phyloP scores from a whole-genome alignment of 2,797 vertebrate genomes.

The Euthynnus affinis region DNA sequence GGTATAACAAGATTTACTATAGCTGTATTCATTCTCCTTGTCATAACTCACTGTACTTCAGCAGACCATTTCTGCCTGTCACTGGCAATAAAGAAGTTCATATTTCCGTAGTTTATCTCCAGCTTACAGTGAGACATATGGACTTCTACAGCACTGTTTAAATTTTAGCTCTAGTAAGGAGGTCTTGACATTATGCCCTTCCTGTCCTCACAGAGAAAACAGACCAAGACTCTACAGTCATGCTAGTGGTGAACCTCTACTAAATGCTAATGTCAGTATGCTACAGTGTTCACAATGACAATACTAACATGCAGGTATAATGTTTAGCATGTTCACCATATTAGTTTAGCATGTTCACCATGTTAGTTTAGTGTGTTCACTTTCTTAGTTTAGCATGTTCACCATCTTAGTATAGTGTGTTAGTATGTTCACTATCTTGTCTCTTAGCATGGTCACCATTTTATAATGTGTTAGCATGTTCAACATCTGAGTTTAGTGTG shows the following conservation, averaged over 20 bases:
- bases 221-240: neutral
- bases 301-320: neutral
- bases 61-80: constrained; percentile 32
- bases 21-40: constrained; percentile 31
- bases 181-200: neutral
- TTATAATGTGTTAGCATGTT: neutral
- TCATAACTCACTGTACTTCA: constrained; percentile 10
- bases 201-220: neutral
- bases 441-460: neutral
- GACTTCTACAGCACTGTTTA: neutral
- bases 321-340: too few species aligned
- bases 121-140: constrained; percentile 13
- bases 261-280: neutral
- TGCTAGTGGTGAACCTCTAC: neutral
- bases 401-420: neutral
- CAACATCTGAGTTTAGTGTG: too few species aligned
- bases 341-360: too few species aligned
- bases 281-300: neutral
- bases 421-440: neutral
- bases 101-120: constrained; percentile 28
- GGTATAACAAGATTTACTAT: constrained; percentile 41
- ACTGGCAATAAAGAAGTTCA: constrained; percentile 34
- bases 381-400: neutral
- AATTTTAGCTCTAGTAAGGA: neutral
- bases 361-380: neutral